Evolutionary conservation across 2,888 invertebrate species (phyloP).

Genomic region (Isotomurus palustris): DNA sequence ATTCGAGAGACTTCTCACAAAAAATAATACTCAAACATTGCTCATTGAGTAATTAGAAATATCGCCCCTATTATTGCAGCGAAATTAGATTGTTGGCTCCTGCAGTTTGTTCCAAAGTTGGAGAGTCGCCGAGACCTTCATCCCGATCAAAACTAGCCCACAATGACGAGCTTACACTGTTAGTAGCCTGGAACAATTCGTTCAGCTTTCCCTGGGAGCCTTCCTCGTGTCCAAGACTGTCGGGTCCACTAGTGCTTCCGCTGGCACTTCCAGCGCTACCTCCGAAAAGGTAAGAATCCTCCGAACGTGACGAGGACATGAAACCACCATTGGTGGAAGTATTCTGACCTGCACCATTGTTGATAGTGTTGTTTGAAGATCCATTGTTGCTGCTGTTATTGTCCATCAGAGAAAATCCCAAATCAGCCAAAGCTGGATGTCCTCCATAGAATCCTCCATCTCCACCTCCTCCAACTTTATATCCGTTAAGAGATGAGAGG

Average conservation of each 20-base stretch:
- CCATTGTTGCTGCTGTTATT: slow-evolving; percentile 8
- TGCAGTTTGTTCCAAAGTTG: slow-evolving; percentile 74
- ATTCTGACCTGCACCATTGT: slow-evolving; percentile 2
- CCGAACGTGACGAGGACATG: slow-evolving; percentile 40
- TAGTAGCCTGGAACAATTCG: slow-evolving; percentile 36
- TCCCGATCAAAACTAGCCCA: slow-evolving; percentile 66
- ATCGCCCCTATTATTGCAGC: too few relatives aligned
- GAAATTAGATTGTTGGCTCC: slow-evolving; percentile 53
- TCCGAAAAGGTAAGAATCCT: slow-evolving; percentile 42
- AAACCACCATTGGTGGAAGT: slow-evolving; percentile 28
- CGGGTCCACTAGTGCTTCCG: slow-evolving; percentile 40
- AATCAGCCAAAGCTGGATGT: slow-evolving; percentile 23
- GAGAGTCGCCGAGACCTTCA: slow-evolving; percentile 81
- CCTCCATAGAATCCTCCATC: slow-evolving; percentile 14
- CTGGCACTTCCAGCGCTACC: too few relatives aligned
- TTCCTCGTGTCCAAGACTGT: slow-evolving; percentile 29
- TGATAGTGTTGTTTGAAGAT: too few relatives aligned
- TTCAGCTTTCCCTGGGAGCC: slow-evolving; percentile 42
- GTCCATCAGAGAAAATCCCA: slow-evolving; percentile 38
- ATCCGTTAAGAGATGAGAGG: slow-evolving; percentile 42
- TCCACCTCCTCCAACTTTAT: slow-evolving; percentile 22
- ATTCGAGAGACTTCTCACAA: too few relatives aligned
- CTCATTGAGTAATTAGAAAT: too few relatives aligned
- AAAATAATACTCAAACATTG: too few relatives aligned
- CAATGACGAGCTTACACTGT: slow-evolving; percentile 47